Base-by-base conservation (phyloP, 2,888 invertebrate genomes). In the Ophion slaviceki region DNA sequence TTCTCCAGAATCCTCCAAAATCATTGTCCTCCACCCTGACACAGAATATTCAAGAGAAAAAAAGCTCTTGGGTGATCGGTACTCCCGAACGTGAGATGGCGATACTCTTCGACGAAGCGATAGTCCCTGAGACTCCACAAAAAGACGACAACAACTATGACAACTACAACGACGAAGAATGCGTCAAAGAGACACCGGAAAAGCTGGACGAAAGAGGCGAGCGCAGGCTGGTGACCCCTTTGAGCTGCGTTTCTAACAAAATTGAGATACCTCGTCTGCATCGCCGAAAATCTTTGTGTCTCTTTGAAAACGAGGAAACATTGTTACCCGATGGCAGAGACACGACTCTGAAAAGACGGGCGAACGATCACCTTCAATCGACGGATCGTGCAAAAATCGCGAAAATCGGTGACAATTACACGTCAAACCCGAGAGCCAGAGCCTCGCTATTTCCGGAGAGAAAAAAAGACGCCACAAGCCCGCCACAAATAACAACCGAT, bases 391-490 rank as follows among this genome's bases (percentile, higher is more conserved):
- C 5, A 0, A 93, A 93, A 75, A 62, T 90, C 5, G 68, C 89
- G 4, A 93, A 91, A 72, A 82, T 82, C 10, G 90, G 92, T 32
- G 92, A 91, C 0, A 78, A 68, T 24, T n/a, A 14, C 6, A 77
- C 75, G 36, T 85, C 80, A 0, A 85, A 86, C 45, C 90, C 93
- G 4, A 91, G 86, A 89, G 93, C 93, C 6, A 90, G 93, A 85
- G 91, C 92, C 6, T 89, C 93, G 0, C 80, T 93, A 2, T 93
- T 93, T 85, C 91, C 91, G 74, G 93, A 92, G 17, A 83, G 79
- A 7, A 88, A 36, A 68, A 80, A 53, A 10, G 40, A 8, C 40
- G 57, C 28, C 0, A 3, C 14, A 2, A 70, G 77, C 4, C 20
- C 71, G 64, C 87, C 68, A 66, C 80, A 80, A 24, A 62, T 40